A percentile compares a stretch with the other conserved stretches of the same genome.
These are phyloP conservation scores for Carcharodon carcharias DNA, from an alignment of 2,797 vertebrate genomes.

Conservation along the genomic window DNA sequence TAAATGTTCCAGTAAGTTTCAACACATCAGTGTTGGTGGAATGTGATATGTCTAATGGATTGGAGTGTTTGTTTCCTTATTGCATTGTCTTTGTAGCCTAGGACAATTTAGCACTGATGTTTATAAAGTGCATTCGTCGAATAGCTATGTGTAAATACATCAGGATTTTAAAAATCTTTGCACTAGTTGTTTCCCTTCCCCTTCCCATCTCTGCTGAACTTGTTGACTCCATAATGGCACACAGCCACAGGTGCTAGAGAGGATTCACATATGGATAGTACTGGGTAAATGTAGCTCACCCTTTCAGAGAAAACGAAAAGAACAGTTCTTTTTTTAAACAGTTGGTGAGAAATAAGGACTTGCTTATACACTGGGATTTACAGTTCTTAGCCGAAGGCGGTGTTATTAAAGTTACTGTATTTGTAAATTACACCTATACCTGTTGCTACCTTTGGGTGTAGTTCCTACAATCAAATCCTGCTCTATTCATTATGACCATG, in stretches of 20 bases:
- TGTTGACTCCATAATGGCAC: not conserved
- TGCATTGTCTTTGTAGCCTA: not conserved
- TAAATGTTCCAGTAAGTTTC: not conserved
- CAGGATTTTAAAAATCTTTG: not conserved
- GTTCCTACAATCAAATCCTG: not conserved
- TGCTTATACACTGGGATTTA: not conserved
- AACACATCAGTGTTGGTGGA: not conserved
- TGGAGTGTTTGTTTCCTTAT: slow-evolving; percentile 4
- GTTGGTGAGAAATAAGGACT: not conserved
- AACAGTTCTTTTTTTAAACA: not conserved
- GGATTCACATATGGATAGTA: not conserved
- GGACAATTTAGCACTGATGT: not conserved
- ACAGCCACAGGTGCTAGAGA: not conserved
- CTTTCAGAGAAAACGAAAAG: not conserved
- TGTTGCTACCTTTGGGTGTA: not conserved
- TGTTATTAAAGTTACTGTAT: too few relatives aligned
- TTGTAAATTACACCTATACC: not conserved
- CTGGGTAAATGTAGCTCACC: not conserved
- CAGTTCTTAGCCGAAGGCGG: not conserved
- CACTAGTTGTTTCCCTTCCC: not conserved
- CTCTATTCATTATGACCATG: not conserved
- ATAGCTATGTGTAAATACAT: not conserved
- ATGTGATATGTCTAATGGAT: not conserved
- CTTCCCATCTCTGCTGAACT: not conserved
- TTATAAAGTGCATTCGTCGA: too few relatives aligned